Conservation (phyloP, 2,797 vertebrate species). For the Spizella passerina region DNA sequence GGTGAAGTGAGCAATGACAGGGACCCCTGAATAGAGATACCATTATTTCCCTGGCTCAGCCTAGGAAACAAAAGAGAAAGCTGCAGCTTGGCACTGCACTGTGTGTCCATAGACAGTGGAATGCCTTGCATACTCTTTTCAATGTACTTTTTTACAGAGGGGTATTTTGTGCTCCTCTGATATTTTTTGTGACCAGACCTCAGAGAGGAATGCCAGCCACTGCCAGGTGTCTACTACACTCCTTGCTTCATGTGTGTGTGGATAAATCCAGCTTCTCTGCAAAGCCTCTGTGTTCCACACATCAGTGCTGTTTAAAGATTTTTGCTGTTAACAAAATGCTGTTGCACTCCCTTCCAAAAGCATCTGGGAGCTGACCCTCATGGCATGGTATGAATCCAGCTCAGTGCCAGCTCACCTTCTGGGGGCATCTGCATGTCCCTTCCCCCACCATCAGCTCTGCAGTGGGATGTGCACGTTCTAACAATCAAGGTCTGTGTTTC, state of each 20-base stretch:
- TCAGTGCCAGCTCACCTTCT: neutral
- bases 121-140: neutral
- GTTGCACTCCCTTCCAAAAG: neutral
- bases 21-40: neutral
- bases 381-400: neutral
- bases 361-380: neutral
- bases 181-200: neutral
- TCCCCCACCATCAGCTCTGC: neutral
- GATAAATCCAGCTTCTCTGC: neutral
- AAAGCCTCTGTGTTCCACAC: neutral
- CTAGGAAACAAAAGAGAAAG: neutral
- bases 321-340: neutral
- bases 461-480: neutral
- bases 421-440: neutral
- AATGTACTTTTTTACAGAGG: neutral
- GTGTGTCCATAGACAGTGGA: neutral
- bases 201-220: neutral
- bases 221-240: neutral
- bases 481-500: neutral
- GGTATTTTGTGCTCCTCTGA: neutral
- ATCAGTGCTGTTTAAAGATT: neutral
- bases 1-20: neutral
- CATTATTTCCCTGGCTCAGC: neutral
- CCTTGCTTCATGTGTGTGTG: fast-evolving
- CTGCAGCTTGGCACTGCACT: neutral